phyloP scores from a whole-genome alignment of 2,113 vertebrate species.

The Raphicerus campestris region DNA sequence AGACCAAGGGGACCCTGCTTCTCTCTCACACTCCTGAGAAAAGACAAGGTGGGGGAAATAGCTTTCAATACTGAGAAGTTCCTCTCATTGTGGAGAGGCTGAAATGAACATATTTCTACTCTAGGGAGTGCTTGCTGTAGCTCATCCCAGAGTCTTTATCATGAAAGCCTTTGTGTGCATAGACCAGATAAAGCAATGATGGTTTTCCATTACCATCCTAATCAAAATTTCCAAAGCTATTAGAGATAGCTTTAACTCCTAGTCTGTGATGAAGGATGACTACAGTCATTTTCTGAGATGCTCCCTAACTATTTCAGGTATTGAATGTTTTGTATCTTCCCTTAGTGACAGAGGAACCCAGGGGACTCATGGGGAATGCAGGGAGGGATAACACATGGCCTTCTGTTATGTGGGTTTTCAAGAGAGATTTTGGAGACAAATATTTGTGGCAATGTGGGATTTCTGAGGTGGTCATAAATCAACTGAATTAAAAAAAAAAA shows the following conservation, averaged over 20 bases:
- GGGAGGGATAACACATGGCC: not conserved
- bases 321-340: constrained; percentile 24
- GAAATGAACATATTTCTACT: constrained; percentile 21
- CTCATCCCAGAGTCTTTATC: constrained; percentile 34
- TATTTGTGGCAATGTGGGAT: not conserved
- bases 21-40: not conserved
- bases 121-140: not conserved
- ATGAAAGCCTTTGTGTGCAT: not conserved
- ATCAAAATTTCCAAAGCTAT: constrained; percentile 59
- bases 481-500: not conserved
- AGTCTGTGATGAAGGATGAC: constrained; percentile 41
- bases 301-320: constrained; percentile 26
- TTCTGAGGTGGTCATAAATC: constrained; percentile 7
- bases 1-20: not conserved
- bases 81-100: not conserved
- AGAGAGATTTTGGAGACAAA: not conserved
- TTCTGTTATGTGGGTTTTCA: not conserved
- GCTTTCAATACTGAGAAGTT: not conserved
- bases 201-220: constrained; percentile 59
- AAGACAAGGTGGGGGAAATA: not conserved
- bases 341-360: not conserved
- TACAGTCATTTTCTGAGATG: constrained; percentile 43
- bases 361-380: not conserved
- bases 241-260: constrained; percentile 50
- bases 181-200: constrained; percentile 58